Evolutionary conservation across 2,113 vertebrate genomes (phyloP).

Genomic region (Puffinus mauretanicus): DNA sequence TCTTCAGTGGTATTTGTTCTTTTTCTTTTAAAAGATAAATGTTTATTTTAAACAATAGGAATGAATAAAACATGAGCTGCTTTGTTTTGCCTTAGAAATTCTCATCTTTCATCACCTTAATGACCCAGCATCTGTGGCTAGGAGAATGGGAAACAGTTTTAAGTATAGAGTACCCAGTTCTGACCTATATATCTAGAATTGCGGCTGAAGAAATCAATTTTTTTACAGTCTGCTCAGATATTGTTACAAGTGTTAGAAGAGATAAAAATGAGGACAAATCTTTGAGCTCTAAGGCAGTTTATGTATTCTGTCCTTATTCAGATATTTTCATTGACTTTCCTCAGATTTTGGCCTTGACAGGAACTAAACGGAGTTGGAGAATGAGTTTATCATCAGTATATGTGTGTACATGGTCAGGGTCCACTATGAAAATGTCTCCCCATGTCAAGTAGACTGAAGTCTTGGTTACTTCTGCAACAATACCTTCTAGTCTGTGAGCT

Average conservation of each 20-base stretch:
- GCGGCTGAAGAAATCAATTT: background rate
- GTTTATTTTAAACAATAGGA: conserved; percentile 13
- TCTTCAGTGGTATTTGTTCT: background rate
- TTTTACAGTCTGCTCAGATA: background rate
- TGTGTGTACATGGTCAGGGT: background rate
- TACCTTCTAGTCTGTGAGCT: background rate
- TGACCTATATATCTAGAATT: background rate
- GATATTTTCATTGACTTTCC: background rate
- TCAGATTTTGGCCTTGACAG: background rate
- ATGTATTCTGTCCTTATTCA: background rate
- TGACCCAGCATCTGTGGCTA: background rate
- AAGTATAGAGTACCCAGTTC: background rate
- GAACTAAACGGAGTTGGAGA: background rate
- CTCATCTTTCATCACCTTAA: background rate
- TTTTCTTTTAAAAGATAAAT: background rate
- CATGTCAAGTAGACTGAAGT: background rate
- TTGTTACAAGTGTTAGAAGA: background rate
- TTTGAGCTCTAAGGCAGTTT: background rate
- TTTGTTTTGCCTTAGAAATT: background rate
- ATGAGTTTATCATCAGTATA: background rate
- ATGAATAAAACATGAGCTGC: background rate
- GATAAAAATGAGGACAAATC: background rate
- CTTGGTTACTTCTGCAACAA: background rate
- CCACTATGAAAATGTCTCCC: background rate
- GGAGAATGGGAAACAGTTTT: background rate